A percentile compares a stretch with the other conserved stretches of the same genome.
phyloP scores from a whole-genome alignment of 2,888 invertebrate genomes.

The Acanthopleura granulata region DNA sequence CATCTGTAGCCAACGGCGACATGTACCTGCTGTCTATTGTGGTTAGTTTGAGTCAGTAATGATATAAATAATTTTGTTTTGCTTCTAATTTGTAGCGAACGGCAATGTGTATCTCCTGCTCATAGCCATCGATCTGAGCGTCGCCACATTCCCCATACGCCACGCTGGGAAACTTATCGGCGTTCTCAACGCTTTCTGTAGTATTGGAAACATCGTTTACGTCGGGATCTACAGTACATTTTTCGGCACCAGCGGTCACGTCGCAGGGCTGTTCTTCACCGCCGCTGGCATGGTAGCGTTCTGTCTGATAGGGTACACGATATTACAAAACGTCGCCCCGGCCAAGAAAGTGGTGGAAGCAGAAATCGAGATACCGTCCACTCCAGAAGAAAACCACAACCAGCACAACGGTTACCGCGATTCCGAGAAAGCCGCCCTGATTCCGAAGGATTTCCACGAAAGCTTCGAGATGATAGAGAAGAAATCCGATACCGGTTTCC shows the following conservation, averaged over 20 bases:
- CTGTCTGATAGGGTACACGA: not conserved
- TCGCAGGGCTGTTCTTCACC: not conserved
- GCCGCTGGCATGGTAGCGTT: not conserved
- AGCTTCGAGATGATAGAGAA: not conserved
- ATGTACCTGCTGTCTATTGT: no score
- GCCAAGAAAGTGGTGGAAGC: not conserved
- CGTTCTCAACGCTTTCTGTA: constrained; percentile 11
- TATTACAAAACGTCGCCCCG: constrained; percentile 1
- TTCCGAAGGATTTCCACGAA: not conserved
- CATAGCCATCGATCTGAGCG: constrained; percentile 6
- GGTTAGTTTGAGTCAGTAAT: no score
- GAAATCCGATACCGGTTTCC: not conserved
- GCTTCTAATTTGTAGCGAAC: constrained; percentile 7
- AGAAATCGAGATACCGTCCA: not conserved
- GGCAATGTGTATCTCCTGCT: constrained; percentile 4
- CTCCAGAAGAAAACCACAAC: not conserved
- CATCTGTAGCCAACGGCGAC: no score
- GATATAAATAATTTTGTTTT: not conserved
- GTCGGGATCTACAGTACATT: constrained; percentile 1
- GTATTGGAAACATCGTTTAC: constrained; percentile 8
- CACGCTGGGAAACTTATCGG: constrained; percentile 15
- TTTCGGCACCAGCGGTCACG: not conserved
- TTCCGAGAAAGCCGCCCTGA: not conserved
- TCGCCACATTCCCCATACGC: not conserved
- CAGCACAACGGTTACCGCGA: not conserved